Conservation (phyloP, 2,797 vertebrate genomes). For the Dermochelys coriacea region DNA sequence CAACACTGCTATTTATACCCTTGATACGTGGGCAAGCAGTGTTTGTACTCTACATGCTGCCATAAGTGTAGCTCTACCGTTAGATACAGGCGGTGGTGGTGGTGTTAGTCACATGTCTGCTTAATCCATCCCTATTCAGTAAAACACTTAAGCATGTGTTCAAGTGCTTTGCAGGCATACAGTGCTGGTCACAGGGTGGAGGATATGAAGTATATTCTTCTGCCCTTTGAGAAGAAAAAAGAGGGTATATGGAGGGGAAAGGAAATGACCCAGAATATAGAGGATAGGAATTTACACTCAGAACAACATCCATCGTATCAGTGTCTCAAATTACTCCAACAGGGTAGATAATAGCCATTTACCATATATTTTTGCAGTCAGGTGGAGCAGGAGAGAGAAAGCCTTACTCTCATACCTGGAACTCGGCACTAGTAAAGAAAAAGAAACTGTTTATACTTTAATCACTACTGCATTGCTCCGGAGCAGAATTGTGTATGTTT, state of each 20-base stretch:
- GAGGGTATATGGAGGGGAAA: not conserved
- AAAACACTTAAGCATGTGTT: not conserved
- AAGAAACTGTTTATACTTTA: constrained; percentile 4
- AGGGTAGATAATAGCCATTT: not conserved
- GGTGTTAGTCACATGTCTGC: not conserved
- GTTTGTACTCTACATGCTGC: not conserved
- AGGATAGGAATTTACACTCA: not conserved
- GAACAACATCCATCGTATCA: not conserved
- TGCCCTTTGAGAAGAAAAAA: not conserved
- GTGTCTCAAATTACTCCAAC: not conserved
- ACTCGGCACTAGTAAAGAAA: not conserved
- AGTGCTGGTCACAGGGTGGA: not conserved
- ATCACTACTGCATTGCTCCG: not conserved
- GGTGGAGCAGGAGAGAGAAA: not conserved
- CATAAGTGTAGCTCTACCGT: not conserved
- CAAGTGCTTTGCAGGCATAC: not conserved
- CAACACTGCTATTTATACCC: not conserved
- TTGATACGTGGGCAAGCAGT: not conserved
- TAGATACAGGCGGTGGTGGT: not conserved
- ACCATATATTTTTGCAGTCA: not conserved
- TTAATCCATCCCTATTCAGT: not conserved
- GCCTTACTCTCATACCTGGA: not conserved
- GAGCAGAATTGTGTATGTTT: not conserved
- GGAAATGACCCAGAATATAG: not conserved
- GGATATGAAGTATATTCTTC: not conserved